Evolutionary conservation across 2,797 vertebrate species (phyloP).

Genomic region (Falco naumanni): DNA sequence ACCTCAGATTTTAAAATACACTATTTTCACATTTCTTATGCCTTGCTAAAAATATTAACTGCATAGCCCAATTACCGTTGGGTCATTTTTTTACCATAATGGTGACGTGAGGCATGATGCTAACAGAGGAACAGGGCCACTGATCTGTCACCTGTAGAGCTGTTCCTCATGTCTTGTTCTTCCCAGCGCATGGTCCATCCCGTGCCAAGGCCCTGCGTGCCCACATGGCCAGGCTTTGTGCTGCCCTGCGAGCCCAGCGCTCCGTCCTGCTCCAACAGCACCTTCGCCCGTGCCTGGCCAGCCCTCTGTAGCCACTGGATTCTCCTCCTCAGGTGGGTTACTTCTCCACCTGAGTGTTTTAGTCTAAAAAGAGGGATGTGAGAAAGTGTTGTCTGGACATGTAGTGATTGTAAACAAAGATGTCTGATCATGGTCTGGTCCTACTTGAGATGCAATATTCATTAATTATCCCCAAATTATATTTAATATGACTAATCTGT

Average conservation of each 20-base stretch:
- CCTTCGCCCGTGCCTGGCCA: accelerated
- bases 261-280: accelerated
- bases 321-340: not conserved
- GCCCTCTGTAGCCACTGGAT: not conserved
- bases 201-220: accelerated
- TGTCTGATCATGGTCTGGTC: accelerated
- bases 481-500: not conserved
- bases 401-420: not conserved
- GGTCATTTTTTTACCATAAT: not conserved
- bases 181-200: not conserved
- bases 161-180: not conserved
- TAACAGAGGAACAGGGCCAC: not conserved
- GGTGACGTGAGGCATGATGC: not conserved
- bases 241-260: not conserved
- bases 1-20: not conserved
- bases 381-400: not conserved
- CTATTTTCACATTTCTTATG: not conserved
- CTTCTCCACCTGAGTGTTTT: not conserved
- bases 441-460: not conserved
- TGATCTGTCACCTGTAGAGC: not conserved
- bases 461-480: not conserved
- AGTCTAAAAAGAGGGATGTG: not conserved
- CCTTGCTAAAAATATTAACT: not conserved
- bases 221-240: accelerated
- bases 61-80: not conserved